Evolutionary conservation across 92 coral and sea anemone genomes (phyloP), one percentile per base, ranked within the genome.

Genomic region (Bergia sp.): DNA sequence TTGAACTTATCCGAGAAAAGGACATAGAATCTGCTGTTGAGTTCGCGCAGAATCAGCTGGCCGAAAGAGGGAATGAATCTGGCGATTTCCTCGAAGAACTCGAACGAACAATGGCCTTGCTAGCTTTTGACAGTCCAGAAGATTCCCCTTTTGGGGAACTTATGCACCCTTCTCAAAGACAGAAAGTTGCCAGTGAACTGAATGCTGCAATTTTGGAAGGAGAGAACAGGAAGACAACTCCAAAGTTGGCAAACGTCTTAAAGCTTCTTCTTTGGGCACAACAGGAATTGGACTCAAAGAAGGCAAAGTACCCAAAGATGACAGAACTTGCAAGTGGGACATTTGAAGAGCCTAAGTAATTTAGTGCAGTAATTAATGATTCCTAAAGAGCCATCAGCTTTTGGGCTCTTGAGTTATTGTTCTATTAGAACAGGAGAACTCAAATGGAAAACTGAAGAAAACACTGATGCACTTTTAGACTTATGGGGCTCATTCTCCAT

Each of bases 171-270:
- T 94, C 99, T 37, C 99, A 97, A 85, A 91, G 99, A 81, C 99
- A 97, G 91, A 97, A 97, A 81, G 98, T 97, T 82, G 99, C 99
- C 0, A 96, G 99, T 92, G 99, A 97, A 87, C 93, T 97, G 45
- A 97, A 97, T 76, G 98, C 99, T 86, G 99, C 99, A 40, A 92
- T 97, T 53, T 86, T 97, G 47, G 98, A 94, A 78, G 98, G 96
- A 20, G 98, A 97, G 73, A 90, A 97, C 79, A 92, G 94, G 79
- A 93, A 96, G 55, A 93, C 99, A 5, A 93, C 95, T 18, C 99
- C 98, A 44, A 95, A 96, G 86, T 89, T 97, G 38, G 93, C 99
- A 23, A 97, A 96, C 75, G 91, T 97, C 23, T 90, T 97, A 47
- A 97, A 96, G 89, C 93, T 97, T 67, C 92, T 97, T 77, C 91